phyloP scores from a whole-genome alignment of 2,888 invertebrate genomes.

The Oxycera nigricornis region DNA sequence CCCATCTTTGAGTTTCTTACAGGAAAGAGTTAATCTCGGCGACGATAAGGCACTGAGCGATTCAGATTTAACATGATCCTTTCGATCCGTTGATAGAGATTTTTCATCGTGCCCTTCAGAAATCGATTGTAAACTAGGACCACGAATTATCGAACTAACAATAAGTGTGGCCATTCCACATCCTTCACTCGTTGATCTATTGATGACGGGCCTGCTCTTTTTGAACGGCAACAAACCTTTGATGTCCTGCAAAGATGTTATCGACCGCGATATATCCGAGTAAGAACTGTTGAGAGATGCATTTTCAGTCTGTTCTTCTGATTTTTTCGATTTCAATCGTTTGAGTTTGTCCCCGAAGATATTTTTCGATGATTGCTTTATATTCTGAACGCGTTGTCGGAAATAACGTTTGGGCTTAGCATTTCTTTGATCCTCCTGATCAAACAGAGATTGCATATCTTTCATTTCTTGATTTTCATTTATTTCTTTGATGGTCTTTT shows the following conservation, averaged over 20 bases:
- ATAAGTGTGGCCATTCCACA: constrained; percentile 72
- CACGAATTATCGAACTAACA: constrained; percentile 70
- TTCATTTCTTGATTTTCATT: constrained; percentile 58
- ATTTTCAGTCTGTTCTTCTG: constrained; percentile 61
- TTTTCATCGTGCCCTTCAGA: constrained; percentile 64
- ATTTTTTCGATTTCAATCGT: constrained; percentile 66
- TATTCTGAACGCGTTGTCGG: constrained; percentile 68
- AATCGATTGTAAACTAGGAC: constrained; percentile 67
- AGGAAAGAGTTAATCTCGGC: background rate
- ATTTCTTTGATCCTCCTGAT: constrained; percentile 69
- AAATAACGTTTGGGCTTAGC: constrained; percentile 60
- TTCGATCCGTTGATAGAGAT: constrained; percentile 4
- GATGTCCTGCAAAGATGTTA: constrained; percentile 62
- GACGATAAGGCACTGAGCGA: constrained; percentile 50
- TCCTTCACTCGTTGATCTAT: constrained; percentile 61
- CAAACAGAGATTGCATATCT: constrained; percentile 61
- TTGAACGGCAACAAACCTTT: constrained; percentile 58
- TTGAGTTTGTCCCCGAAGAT: constrained; percentile 70
- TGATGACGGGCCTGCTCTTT: constrained; percentile 54
- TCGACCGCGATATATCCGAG: constrained; percentile 61
- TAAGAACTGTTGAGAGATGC: constrained; percentile 64
- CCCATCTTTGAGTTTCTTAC: background rate
- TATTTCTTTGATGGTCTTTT: constrained; percentile 50
- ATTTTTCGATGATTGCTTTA: constrained; percentile 68
- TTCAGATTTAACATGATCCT: constrained; percentile 55